Base-by-base conservation (phyloP, 2,888 invertebrate genomes). In the Apodemia mormo region DNA sequence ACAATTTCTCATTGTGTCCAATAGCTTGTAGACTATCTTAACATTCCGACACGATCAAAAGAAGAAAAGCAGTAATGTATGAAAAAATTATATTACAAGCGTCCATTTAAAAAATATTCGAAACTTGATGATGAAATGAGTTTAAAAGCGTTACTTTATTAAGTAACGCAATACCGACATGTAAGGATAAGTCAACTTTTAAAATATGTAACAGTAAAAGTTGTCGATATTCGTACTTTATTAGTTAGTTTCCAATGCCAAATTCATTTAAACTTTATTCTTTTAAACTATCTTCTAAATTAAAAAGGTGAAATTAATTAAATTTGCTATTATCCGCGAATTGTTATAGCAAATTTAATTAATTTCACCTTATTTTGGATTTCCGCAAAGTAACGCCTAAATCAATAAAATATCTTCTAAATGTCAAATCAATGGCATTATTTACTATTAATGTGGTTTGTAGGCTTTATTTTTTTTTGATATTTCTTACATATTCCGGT, bases 1-100 rank as follows among this genome's bases (percentile, higher is more conserved):
- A 84, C 82, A 84, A 83, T 83, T 80, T 82, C 83, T 84, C 81
- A 81, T 82, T 85, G 86, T 82, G 78, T 76, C 77, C 76, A 76
- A 79, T 83, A 80, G 78, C 79, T 81, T 78, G 85, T 81, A 73
- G 81, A 75, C 72, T 76, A 71, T 56, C 70, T 76, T 74, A 54
- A 49, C 69, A 68, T 72, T 70, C 66, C 40, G 22, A 52, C 49
- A 65, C 68, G 70, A 65, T 66, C 67, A 54, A 70, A 67, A 69
- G 72, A 77, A 77, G 74, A 74, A 79, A 84, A 75, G 74, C 77
- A 71, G 83, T 85, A 80, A 79, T 88, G 87, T 82, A 82, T 75
- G 65, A 45, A 43, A 33, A 37, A 65, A 37, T 33, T 33, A 8
- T 37, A 64, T 14, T 33, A 61, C 33, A 61, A 61, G 8, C 33